Evolutionary conservation across 2,888 invertebrate genomes (phyloP), one percentile per base, ranked within the genome.

Genomic region (Uloborus plumipes): DNA sequence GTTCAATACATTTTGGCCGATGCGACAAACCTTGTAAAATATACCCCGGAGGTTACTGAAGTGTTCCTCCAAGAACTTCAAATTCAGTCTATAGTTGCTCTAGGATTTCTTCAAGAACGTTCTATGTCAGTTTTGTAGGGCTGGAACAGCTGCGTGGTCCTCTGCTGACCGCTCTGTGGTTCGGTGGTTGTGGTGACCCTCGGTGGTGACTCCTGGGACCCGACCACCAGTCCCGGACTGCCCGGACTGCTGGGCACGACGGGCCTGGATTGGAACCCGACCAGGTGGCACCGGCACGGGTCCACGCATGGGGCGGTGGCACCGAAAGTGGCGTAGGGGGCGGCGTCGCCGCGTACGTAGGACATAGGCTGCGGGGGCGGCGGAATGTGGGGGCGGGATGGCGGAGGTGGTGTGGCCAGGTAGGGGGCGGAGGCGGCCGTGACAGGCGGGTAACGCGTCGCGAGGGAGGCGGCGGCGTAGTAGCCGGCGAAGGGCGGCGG

Each of bases 81-180:
- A 39, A 39, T 39, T 39, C 9, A 39, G 39, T 39, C 9, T 9
- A 7, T 39, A 39, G 39, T 6, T 39, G 6, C 9, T 39, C 39
- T 4, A 39, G 64, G 26, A 15, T n/a, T 64, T n/a, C 20, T 22
- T 80, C 76, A 84, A 16, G 69, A 59, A 53, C 84, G 78, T 18
- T 86, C 85, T 11, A 86, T 89, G 88, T 92, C 92, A 67, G 91
- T 91, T 87, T 94, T 94, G 90, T 94, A 94, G 0, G 94, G 94
- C 88, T 94, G 93, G 88, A 94, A 94, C 31, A 94, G 90, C 16
- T 69, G 64, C 87, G 55, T 53, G 26, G 72, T 66, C 15, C 72
- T 70, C 58, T 26, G 71, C 49, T 71, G 64, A 6, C n/a, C 65
- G 22, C 51, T n/a, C 71, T 87, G 64, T 22, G 47, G 22, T 15